phyloP scores from a whole-genome alignment of 2,888 invertebrate genomes.

The Schizaphis graminum region DNA sequence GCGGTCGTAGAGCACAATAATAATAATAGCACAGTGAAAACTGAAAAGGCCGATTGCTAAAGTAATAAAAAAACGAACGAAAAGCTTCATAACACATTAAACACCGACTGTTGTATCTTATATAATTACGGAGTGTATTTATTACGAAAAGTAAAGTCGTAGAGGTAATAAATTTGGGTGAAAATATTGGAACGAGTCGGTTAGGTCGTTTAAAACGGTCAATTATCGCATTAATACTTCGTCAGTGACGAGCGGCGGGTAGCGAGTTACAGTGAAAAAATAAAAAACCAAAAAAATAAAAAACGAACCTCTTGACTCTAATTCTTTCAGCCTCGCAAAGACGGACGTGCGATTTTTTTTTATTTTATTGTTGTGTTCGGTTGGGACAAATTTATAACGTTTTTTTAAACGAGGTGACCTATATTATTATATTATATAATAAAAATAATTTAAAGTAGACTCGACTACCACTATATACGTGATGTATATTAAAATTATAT shows the following conservation, averaged over 20 bases:
- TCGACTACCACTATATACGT: background rate
- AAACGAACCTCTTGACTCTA: background rate
- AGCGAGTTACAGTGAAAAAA: background rate
- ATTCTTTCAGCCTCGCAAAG: background rate
- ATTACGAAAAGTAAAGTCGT: background rate
- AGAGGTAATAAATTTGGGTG: background rate
- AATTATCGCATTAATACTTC: background rate
- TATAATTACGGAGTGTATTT: background rate
- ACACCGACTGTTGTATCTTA: background rate
- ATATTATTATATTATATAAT: background rate
- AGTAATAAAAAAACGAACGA: background rate
- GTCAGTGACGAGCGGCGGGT: background rate
- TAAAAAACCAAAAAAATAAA: background rate
- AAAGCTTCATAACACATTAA: background rate
- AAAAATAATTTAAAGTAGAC: background rate
- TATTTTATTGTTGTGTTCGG: background rate
- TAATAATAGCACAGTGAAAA: too few species aligned
- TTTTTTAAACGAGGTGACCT: background rate
- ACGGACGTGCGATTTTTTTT: background rate
- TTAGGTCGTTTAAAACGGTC: background rate
- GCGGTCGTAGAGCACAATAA: background rate
- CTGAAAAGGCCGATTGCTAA: background rate
- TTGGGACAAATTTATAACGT: conserved; percentile 25
- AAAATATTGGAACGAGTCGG: background rate
- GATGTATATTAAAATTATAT: background rate